These are phyloP conservation scores for Gobiocypris rarus DNA, from an alignment of 2,113 vertebrate genomes.

Conservation along the genomic window DNA sequence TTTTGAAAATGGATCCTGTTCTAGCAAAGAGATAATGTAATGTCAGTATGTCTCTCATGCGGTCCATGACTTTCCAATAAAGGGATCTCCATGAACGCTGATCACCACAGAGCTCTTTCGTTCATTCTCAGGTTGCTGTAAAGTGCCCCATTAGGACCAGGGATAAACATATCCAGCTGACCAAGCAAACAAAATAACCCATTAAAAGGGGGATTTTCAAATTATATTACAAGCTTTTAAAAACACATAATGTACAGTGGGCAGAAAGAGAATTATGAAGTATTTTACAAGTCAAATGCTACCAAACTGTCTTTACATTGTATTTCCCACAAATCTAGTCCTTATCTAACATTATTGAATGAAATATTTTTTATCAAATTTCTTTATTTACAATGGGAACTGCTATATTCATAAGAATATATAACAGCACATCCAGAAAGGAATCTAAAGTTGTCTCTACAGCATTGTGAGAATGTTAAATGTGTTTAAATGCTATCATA, in stretches of 20 bases:
- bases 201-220: conserved; percentile 20
- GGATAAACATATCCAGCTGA: conserved; percentile 15
- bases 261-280: not conserved
- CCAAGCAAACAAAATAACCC: conserved; percentile 45
- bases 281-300: not conserved
- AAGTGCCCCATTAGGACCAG: conserved; percentile 41
- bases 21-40: conserved; percentile 4
- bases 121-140: conserved; percentile 48
- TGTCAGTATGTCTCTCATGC: not conserved
- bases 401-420: not conserved
- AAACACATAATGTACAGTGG: not conserved
- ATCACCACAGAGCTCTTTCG: conserved; percentile 24
- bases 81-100: not conserved
- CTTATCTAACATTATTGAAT: not conserved
- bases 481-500: not conserved
- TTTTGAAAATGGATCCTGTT: conserved; percentile 1
- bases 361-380: not conserved
- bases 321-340: conserved; percentile 1
- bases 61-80: conserved; percentile 8
- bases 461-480: not conserved
- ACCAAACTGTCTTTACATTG: not conserved
- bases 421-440: not conserved
- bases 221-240: conserved; percentile 19
- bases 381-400: not conserved
- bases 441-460: not conserved